Conservation (phyloP, 2,888 invertebrate species). For the Tiliacea aurago region DNA sequence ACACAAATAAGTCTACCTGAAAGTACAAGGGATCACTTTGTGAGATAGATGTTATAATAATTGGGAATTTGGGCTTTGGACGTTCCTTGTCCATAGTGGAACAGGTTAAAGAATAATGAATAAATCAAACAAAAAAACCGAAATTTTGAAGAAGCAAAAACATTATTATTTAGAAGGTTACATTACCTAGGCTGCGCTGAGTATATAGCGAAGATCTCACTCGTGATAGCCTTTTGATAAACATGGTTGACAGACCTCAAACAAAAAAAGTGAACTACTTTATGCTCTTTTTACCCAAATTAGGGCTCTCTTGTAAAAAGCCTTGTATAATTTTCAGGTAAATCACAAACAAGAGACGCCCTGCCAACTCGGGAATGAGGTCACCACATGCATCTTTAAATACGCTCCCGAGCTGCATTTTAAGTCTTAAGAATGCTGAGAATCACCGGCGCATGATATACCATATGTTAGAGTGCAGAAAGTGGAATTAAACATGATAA, state of each 20-base stretch:
- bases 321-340: slow-evolving; percentile 73
- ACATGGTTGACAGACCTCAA: not conserved
- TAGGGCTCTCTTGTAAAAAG: not conserved
- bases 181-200: not conserved
- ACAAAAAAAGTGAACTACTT: not conserved
- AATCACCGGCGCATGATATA: slow-evolving; percentile 7
- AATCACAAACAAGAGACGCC: slow-evolving; percentile 75
- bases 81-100: not conserved
- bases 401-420: slow-evolving; percentile 87
- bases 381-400: slow-evolving; percentile 84
- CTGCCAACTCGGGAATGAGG: slow-evolving; percentile 84
- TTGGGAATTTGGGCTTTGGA: not conserved
- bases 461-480: slow-evolving; percentile 15
- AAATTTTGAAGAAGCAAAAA: not conserved
- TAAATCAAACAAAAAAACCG: not conserved
- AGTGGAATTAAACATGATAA: slow-evolving; percentile 28
- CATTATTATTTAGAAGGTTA: not conserved
- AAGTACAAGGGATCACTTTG: not conserved
- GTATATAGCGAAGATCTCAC: not conserved
- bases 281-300: slow-evolving; percentile 3
- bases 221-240: not conserved
- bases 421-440: slow-evolving; percentile 68
- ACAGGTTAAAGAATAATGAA: not conserved
- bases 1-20: slow-evolving; percentile 19
- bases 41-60: not conserved